Percentiles rank a stretch among this genome's conserved stretches.
Conservation (phyloP, 37 sponge, comb jelly and placozoan species). For the Petrosia ficiformis region DNA sequence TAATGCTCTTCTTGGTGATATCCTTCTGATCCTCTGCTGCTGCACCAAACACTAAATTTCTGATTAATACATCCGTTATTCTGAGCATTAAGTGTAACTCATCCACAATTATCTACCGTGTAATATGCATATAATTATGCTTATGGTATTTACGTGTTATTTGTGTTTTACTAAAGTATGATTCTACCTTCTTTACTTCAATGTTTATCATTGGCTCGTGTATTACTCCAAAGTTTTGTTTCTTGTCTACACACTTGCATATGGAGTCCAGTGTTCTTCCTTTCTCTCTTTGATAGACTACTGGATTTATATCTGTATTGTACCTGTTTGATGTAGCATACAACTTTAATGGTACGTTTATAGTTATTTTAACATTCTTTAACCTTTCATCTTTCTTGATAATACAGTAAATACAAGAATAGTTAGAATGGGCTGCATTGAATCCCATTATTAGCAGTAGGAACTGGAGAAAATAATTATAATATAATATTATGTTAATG, state of each 20-base stretch:
- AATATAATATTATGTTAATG: no score
- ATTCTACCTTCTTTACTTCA: no score
- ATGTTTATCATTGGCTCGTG: no score
- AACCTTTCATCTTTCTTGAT: constrained; percentile 7
- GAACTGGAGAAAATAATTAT: neutral
- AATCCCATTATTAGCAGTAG: constrained; percentile 20
- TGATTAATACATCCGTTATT: neutral
- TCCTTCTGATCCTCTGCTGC: neutral
- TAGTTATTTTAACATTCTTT: no score
- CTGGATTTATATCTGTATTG: neutral
- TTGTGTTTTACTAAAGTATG: no score
- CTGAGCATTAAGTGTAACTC: constrained; percentile 18
- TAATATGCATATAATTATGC: no score
- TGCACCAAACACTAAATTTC: neutral
- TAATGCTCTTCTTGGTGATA: neutral
- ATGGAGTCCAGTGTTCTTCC: neutral
- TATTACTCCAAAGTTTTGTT: no score
- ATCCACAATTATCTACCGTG: neutral
- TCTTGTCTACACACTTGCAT: no score
- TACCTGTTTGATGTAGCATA: neutral
- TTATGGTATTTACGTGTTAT: no score
- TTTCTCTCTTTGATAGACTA: neutral
- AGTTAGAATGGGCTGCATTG: constrained; percentile 1
- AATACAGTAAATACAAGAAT: constrained; percentile 21
- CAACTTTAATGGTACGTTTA: neutral